Conservation (phyloP, 2,113 vertebrate species). For the Lanius ludovicianus region DNA sequence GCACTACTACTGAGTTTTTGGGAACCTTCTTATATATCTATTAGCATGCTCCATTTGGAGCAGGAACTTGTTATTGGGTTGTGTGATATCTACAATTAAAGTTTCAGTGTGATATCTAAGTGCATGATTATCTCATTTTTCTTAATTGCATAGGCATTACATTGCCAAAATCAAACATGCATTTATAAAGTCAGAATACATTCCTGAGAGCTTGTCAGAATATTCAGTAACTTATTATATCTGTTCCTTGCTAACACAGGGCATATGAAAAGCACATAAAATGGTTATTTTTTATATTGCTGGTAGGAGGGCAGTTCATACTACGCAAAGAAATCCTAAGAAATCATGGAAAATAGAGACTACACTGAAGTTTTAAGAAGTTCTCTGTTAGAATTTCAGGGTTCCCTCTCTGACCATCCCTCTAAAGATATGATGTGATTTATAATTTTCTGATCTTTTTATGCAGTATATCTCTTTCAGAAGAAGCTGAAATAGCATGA, state of each 20-base stretch:
- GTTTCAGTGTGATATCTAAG: conserved; percentile 24
- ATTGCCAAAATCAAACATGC: conserved; percentile 29
- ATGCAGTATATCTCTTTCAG: background rate
- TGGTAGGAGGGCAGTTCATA: background rate
- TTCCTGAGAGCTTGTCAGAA: conserved; percentile 13
- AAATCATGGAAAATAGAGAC: background rate
- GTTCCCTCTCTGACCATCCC: background rate
- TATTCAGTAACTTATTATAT: background rate
- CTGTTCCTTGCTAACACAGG: background rate
- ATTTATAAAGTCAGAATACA: conserved; percentile 9
- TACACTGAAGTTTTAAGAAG: background rate
- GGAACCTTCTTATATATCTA: conserved; percentile 3
- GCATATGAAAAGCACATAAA: background rate
- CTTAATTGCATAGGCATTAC: conserved; percentile 33
- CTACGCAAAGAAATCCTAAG: background rate
- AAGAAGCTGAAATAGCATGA: background rate
- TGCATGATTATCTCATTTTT: conserved; percentile 16
- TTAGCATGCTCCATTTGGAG: conserved; percentile 6
- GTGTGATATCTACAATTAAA: conserved; percentile 28
- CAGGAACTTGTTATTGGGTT: background rate
- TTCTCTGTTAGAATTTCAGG: background rate
- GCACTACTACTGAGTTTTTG: conserved; percentile 13
- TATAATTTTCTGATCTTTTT: background rate
- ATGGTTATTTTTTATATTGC: background rate
- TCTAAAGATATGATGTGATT: background rate